Percentiles rank a stretch among this genome's conserved stretches.
Evolutionary conservation across 2,888 invertebrate species (phyloP).

Genomic region (Ramazzottius varieornatus): DNA sequence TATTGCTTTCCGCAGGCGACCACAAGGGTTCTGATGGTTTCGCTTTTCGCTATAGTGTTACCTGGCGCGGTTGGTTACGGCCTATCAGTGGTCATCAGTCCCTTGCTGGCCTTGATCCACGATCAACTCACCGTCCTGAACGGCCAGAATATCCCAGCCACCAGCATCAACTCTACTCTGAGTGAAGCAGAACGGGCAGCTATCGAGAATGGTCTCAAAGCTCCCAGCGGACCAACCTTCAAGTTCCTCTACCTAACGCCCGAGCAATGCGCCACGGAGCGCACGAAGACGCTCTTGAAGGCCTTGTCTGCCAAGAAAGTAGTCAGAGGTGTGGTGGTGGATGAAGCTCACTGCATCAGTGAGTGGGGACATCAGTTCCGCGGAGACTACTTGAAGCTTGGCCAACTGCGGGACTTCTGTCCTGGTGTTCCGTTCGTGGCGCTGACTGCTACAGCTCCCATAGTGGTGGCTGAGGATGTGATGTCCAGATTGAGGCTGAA

Average conservation of each 20-base stretch:
- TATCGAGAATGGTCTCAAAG: slow-evolving; percentile 47
- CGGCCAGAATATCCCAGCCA: slow-evolving; percentile 47
- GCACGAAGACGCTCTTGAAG: neutral
- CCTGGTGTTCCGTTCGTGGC: slow-evolving; percentile 56
- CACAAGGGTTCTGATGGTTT: neutral
- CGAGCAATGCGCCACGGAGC: slow-evolving; percentile 59
- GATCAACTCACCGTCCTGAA: slow-evolving; percentile 73
- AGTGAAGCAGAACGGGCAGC: slow-evolving; percentile 42
- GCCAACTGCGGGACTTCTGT: slow-evolving; percentile 35
- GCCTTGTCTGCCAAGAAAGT: neutral
- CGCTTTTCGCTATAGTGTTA: neutral
- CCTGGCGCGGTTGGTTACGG: slow-evolving; percentile 34
- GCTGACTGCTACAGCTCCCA: slow-evolving; percentile 34
- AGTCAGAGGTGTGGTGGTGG: slow-evolving; percentile 44
- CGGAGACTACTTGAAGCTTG: slow-evolving; percentile 72
- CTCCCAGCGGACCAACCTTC: slow-evolving; percentile 39
- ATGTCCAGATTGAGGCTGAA: slow-evolving; percentile 39
- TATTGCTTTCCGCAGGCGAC: neutral
- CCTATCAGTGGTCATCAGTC: slow-evolving; percentile 77
- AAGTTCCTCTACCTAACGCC: slow-evolving; percentile 82
- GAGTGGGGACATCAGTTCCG: slow-evolving; percentile 58
- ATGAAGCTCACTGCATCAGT: slow-evolving; percentile 64
- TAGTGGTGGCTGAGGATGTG: slow-evolving; percentile 51
- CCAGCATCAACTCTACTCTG: slow-evolving; percentile 78
- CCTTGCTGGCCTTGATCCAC: slow-evolving; percentile 69